Base-by-base conservation (phyloP, 2,888 invertebrate genomes). In the Acrobasis consociella region DNA sequence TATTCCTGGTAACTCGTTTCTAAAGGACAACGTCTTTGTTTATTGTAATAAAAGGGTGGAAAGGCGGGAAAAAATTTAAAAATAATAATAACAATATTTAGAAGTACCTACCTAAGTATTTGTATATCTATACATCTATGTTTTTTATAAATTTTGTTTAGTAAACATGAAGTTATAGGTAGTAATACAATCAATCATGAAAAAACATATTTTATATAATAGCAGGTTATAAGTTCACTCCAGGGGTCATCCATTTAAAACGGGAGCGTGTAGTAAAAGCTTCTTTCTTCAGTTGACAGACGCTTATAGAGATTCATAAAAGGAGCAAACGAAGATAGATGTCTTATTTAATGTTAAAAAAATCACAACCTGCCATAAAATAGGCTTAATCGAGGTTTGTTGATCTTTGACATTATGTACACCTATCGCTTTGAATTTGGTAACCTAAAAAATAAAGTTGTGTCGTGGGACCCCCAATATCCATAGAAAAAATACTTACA, bases 311-410 rank as follows among this genome's bases (percentile, higher is more conserved):
- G 46, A 10, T 60, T 50, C 15, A 53, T 60, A 50, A 60, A 60
- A 63, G 56, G 59, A 62, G 67, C 61, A n/a, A 69, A 68, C 60
- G 55, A 71, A 71, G 75, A 76, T 76, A 67, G 71, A 76, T 76
- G 74, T 16, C 10, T 37, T 60, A 49, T 15, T 49, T 60, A 50
- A 60, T 50, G 55, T 16, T 39, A 7, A 39, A 10, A 55, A 55
- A 55, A 10, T 37, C 37, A 38, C 7, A 46, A 3, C 46, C 46
- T 11, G 46, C 46, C 46, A 13, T n/a, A 46, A 5, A 13, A 13
- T 46, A n/a, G 46, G n/a, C 13, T 46, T 13, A 0, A 46, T 42
- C 13, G 42, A 42, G 7, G 53, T 31, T 53, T 37, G 31, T 53
- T 53, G 53, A 53, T 31, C 53, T 53, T n/a, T 22, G 50, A 50